phyloP scores from a whole-genome alignment of 2,113 vertebrate species.

The Mixornis gularis region DNA sequence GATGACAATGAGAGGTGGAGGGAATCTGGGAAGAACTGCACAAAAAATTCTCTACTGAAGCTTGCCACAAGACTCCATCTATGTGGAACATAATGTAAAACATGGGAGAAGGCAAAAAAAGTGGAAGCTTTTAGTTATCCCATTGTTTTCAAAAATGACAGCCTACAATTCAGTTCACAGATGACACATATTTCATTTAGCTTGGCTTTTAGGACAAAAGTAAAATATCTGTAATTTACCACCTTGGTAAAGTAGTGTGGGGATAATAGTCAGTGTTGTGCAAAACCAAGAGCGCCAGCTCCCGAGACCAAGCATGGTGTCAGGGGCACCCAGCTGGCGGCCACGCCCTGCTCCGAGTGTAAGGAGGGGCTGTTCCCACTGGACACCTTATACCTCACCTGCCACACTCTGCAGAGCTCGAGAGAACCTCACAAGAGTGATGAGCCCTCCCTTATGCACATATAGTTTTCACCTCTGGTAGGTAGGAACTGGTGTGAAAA shows the following conservation, averaged over 20 bases:
- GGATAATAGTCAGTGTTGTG: too few relatives aligned
- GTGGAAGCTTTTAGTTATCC: not conserved
- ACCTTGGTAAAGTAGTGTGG: not conserved
- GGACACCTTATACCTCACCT: rapidly evolving
- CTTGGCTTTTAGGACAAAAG: not conserved
- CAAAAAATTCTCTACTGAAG: not conserved
- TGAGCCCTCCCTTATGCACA: rapidly evolving
- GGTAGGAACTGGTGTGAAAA: not conserved
- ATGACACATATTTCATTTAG: not conserved
- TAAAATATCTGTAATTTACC: not conserved
- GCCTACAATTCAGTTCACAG: not conserved
- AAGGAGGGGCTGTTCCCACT: not conserved
- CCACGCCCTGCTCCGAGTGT: not conserved
- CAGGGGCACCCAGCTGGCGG: not conserved
- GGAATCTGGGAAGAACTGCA: not conserved
- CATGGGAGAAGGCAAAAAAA: not conserved
- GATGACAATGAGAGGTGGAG: not conserved
- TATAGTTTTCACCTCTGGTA: not conserved
- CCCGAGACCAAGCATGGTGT: too few relatives aligned
- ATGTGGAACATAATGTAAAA: not conserved
- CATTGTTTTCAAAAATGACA: not conserved
- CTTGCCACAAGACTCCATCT: not conserved
- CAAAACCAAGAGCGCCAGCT: not conserved
- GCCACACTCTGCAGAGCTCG: not conserved
- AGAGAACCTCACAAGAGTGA: not conserved